Evolutionary conservation across 1,140 invertebrate species (phyloP), one percentile per base, ranked within the genome.

Genomic region (Venturia canescens): DNA sequence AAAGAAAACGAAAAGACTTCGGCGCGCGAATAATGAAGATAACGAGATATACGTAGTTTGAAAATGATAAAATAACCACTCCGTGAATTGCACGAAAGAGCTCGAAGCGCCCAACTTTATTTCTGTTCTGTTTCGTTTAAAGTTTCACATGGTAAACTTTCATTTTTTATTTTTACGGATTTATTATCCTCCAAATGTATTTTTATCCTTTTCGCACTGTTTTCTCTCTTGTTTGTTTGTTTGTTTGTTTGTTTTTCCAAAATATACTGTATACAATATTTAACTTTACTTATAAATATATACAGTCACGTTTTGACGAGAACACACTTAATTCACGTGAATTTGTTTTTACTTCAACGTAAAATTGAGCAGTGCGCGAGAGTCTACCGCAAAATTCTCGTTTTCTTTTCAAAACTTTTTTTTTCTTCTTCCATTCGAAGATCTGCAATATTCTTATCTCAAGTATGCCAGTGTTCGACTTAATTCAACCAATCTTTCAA

Each of bases 181-280:
- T 90, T 87, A 89, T 90, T 90, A 85, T 88, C 86, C 88, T 88
- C 84, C 87, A 87, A 89, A 90, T 88, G 88, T 84, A 85, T 29
- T 75, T 76, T 66, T n/a, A n/a, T 90, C 90, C 86, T 88, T 85
- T 88, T 88, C 84, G 87, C 86, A 89, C 89, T 88, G 87, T 83
- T 86, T 29, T 44, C 38, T 44, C 13, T 44, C 11, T 77, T 57
- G 7, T 13, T 57, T n/a, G n/a, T n/a, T n/a, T n/a, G n/a, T n/a
- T n/a, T n/a, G n/a, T n/a, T n/a, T n/a, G n/a, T 74, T 29, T 50
- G 85, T 71, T 78, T 89, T 85, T 89, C 87, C 88, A 91, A 91
- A 92, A 92, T 91, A 92, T 91, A 91, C 88, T 90, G 90, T 92
- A 91, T 92, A 91, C 89, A 92, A 90, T 91, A 89, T 91, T 90